Conservation (phyloP, 2,113 vertebrate genomes). For the Tachycineta bicolor region DNA sequence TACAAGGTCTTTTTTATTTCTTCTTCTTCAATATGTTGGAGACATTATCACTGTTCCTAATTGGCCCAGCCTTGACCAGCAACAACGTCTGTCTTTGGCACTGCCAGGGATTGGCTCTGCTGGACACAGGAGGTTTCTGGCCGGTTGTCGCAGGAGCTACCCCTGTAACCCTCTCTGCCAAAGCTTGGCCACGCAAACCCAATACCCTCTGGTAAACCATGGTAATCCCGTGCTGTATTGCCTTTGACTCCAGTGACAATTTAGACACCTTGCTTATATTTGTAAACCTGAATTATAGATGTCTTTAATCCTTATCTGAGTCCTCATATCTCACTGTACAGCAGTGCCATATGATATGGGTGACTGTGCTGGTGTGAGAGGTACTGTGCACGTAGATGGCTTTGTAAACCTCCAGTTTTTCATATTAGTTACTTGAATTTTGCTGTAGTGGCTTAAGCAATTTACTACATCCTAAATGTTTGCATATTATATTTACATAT, state of each 20-base stretch:
- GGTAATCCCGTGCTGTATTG: neutral
- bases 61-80: neutral
- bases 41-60: accelerated
- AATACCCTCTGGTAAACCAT: neutral
- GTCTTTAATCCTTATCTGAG: neutral
- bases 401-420: neutral
- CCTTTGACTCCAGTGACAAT: neutral
- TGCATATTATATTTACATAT: neutral
- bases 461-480: neutral
- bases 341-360: accelerated
- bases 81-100: accelerated
- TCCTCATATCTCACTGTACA: neutral
- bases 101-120: neutral
- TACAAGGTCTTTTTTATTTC: neutral
- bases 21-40: neutral
- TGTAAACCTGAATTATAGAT: neutral
- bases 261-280: neutral
- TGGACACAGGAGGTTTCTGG: neutral
- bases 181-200: neutral
- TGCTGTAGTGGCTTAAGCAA: neutral
- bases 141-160: neutral
- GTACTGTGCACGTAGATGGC: neutral
- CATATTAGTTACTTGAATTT: neutral
- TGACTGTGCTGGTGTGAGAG: neutral
- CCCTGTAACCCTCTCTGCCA: neutral